phyloP scores from a whole-genome alignment of 1,140 invertebrate species.

The Anadara kagoshimensis region DNA sequence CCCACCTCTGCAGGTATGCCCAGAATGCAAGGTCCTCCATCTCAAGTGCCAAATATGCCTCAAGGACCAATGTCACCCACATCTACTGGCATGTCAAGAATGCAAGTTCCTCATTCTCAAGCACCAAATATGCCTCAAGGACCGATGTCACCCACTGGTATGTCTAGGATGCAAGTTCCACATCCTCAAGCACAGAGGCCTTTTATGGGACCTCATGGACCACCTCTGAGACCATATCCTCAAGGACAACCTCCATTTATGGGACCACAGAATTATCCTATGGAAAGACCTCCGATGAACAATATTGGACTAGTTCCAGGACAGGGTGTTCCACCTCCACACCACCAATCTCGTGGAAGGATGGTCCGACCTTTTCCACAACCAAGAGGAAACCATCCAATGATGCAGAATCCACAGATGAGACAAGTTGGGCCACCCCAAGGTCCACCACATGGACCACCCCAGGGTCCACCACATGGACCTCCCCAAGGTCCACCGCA shows the following conservation, averaged over 20 bases:
- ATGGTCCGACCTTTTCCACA: too few species aligned
- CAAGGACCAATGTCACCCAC: slow-evolving; percentile 3
- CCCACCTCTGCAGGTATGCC: background rate
- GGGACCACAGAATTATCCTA: too few species aligned
- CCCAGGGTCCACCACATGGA: background rate
- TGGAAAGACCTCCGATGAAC: too few species aligned
- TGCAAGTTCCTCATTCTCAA: slow-evolving; percentile 3
- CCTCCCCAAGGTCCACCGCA: background rate
- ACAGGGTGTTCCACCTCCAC: slow-evolving; percentile 9
- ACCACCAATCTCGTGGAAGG: background rate
- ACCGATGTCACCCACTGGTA: background rate
- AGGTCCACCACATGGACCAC: background rate
- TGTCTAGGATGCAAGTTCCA: background rate
- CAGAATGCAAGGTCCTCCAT: slow-evolving; percentile 1
- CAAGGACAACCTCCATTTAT: too few species aligned
- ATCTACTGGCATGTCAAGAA: background rate
- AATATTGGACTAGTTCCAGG: too few species aligned
- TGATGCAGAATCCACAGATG: too few species aligned
- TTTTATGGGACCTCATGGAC: background rate
- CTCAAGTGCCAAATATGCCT: background rate
- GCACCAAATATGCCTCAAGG: slow-evolving; percentile 11
- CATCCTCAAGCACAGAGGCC: slow-evolving; percentile 2
- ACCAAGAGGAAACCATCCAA: too few species aligned
- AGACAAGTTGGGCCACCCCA: too few species aligned
- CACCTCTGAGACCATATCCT: background rate